Evolutionary conservation across 1,140 invertebrate species (phyloP), one percentile per base, ranked within the genome.

Genomic region (Pollicipes pollicipes): DNA sequence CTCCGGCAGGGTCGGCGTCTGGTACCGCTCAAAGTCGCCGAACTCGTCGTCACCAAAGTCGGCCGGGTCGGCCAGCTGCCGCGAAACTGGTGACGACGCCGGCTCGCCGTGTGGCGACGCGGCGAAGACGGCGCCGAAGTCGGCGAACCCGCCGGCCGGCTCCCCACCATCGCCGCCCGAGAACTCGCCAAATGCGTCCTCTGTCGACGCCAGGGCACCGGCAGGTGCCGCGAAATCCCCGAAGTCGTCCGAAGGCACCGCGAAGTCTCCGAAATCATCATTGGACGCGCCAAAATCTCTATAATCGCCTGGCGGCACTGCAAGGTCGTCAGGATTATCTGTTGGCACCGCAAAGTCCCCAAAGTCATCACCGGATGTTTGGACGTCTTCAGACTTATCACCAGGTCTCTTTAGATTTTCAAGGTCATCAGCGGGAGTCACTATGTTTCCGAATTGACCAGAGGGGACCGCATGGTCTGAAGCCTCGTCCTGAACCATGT

Each of bases 301-400:
- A 2, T n/a, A n/a, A n/a, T n/a, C n/a, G n/a, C n/a, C n/a, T n/a
- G n/a, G n/a, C n/a, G n/a, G n/a, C n/a, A n/a, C n/a, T n/a, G 45
- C 2, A 24, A 21, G 6, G 45, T 10, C 45, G 45, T 6, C 6
- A 8, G 35, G 35, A 17, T 35, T 17, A 6, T 35, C 17, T 8
- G 35, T 17, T 35, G 35, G 35, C 35, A 17, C 35, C 6, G 35
- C 17, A 35, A 68, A n/a, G 31, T 66, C 24, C 63, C 16, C 30
- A 26, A 16, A 73, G 30, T 58, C 29, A 17, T 35, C 17, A 35
- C 71, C 70, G 74, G 81, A 24, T 78, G 77, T 73, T 78, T 79
- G 74, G 79, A 80, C 74, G 68, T 70, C 66, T n/a, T n/a, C n/a
- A n/a, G n/a, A n/a, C n/a, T n/a, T n/a, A n/a, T n/a, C n/a, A n/a